Percentiles rank a stretch among this genome's conserved stretches.
phyloP scores from a whole-genome alignment of 1,140 invertebrate genomes.

The Ctenoplectra terminalis region DNA sequence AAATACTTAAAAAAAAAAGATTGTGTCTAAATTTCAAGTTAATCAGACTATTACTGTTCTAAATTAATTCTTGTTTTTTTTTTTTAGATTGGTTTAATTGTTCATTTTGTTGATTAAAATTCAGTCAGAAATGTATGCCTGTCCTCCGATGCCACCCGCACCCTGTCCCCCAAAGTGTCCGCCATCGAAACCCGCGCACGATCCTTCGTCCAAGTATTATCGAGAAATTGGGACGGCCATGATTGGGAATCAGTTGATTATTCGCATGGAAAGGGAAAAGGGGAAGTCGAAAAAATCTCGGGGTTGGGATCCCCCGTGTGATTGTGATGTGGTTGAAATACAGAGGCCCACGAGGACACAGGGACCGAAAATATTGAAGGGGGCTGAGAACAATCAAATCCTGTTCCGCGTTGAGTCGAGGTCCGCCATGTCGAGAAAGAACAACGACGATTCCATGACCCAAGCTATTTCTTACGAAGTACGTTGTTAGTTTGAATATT shows the following conservation, averaged over 20 bases:
- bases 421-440: conserved; percentile 34
- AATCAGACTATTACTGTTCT: too few species aligned
- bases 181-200: conserved; percentile 1
- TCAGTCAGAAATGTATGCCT: conserved; percentile 38
- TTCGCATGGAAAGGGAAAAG: conserved; percentile 78
- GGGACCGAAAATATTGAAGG: conserved; percentile 76
- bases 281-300: conserved; percentile 58
- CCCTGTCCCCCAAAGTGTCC: conserved; percentile 11
- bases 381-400: conserved; percentile 73
- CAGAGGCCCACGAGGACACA: conserved; percentile 70
- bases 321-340: conserved; percentile 76
- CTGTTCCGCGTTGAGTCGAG: conserved; percentile 74
- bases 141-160: conserved; percentile 50
- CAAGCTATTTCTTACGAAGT: conserved; percentile 72
- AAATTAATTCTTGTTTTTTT: not conserved
- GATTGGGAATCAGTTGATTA: conserved; percentile 76
- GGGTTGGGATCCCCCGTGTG: conserved; percentile 75
- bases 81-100: not conserved
- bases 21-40: conserved; percentile 16
- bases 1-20: not conserved
- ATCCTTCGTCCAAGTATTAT: conserved; percentile 65
- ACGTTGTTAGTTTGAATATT: not conserved
- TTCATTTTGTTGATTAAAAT: not conserved
- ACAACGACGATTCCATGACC: conserved; percentile 58
- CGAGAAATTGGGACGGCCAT: conserved; percentile 76